phyloP scores from a whole-genome alignment of 2,888 invertebrate genomes.

The Tenthredo mesomela region DNA sequence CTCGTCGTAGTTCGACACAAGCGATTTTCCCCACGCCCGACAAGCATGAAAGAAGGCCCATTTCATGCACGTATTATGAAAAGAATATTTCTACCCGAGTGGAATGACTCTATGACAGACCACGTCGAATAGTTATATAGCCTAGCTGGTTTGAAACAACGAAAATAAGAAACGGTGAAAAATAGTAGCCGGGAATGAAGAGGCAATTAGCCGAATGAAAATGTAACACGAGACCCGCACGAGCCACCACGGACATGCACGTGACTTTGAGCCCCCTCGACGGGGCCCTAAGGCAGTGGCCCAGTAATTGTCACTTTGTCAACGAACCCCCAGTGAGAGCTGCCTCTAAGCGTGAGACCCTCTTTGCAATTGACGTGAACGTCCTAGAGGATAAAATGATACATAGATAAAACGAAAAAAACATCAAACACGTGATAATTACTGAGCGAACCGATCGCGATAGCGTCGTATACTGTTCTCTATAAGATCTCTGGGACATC shows the following conservation, averaged over 20 bases:
- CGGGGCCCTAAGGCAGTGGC: conserved; percentile 59
- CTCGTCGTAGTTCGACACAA: too few species aligned
- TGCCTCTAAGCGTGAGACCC: conserved; percentile 61
- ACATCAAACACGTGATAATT: conserved; percentile 21
- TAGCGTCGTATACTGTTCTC: background rate
- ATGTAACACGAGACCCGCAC: conserved; percentile 75
- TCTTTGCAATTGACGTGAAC: conserved; percentile 69
- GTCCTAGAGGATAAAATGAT: conserved; percentile 26
- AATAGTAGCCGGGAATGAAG: conserved; percentile 64
- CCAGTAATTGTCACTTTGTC: conserved; percentile 76
- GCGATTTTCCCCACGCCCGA: too few species aligned
- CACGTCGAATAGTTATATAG: conserved; percentile 8
- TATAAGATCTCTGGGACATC: conserved; percentile 9
- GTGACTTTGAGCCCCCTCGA: conserved; percentile 69
- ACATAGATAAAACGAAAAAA: background rate
- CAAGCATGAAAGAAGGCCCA: too few species aligned
- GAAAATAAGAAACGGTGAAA: conserved; percentile 23
- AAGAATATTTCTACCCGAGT: background rate
- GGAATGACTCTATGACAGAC: background rate
- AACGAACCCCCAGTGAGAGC: conserved; percentile 67
- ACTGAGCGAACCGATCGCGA: background rate
- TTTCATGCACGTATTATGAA: too few species aligned
- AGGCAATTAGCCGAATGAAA: conserved; percentile 77
- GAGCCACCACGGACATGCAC: conserved; percentile 63
- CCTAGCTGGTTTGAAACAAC: background rate